Percentiles rank a stretch among this genome's conserved stretches.
phyloP scores from a whole-genome alignment of 2,113 vertebrate species.

The Chelonoidis abingdonii region DNA sequence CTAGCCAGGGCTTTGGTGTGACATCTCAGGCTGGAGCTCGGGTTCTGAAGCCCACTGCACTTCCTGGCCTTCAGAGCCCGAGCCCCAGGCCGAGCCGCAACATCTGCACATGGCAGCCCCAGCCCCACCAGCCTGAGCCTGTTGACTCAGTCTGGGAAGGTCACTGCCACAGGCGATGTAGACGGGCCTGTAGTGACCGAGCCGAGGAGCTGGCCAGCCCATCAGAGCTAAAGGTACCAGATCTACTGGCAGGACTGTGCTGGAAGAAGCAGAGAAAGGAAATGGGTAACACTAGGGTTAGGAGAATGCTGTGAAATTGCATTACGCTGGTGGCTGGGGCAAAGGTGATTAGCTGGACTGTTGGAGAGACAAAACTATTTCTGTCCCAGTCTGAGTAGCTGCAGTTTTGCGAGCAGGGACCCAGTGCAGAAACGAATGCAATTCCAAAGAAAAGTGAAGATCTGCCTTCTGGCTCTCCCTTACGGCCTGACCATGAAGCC shows the following conservation, averaged over 20 bases:
- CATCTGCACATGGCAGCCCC: too few species aligned
- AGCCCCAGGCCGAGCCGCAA: too few species aligned
- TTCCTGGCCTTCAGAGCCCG: too few species aligned
- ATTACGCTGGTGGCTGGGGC: fast-evolving
- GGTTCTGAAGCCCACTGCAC: too few species aligned
- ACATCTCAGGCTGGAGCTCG: neutral
- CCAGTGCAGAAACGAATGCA: neutral
- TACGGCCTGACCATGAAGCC: neutral
- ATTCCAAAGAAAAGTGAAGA: neutral
- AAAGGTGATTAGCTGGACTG: neutral
- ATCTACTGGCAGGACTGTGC: neutral
- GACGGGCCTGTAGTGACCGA: neutral
- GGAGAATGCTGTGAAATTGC: too few species aligned
- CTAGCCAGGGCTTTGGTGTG: neutral
- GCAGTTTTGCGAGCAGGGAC: fast-evolving
- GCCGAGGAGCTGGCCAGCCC: neutral
- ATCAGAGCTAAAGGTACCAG: fast-evolving
- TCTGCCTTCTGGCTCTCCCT: fast-evolving
- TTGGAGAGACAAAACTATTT: fast-evolving
- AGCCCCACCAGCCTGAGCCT: neutral
- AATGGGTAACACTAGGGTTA: fast-evolving
- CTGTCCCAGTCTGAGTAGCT: fast-evolving
- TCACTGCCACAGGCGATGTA: neutral
- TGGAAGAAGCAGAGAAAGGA: neutral
- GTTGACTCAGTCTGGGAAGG: neutral